Evolutionary conservation across 1,140 invertebrate species (phyloP), one percentile per base, ranked within the genome.

Genomic region (Papilio dardanus): DNA sequence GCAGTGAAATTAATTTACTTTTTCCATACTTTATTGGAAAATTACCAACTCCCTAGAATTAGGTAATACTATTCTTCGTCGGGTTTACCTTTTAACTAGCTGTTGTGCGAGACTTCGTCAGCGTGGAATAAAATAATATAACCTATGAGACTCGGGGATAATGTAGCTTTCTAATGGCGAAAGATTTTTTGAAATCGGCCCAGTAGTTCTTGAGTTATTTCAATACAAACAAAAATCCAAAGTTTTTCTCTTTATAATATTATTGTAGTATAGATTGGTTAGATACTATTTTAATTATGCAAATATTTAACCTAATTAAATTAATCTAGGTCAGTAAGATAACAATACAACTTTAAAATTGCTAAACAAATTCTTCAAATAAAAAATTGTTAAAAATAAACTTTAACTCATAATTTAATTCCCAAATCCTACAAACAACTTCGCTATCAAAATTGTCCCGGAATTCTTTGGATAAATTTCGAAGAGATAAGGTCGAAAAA

Each of bases 401-500:
- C 21, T 58, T 62, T 14, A 28, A 62, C 24, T 28, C 10, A 3
- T 16, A 16, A 62, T 4, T 62, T 19, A 12, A 14, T 62, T 62
- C 30, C 5, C 54, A 62, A 62, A 62, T 62, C 12, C 54, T 62
- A 28, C 24, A 62, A 62, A 62, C 24, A 62, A 62, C 8, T 30
- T 73, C 1, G 3, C 6, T 21, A 73, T 73, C n/a, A 67, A 68
- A 82, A 75, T 67, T 69, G 42, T 79, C 71, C 71, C 46, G 67
- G 68, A 77, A 79, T 80, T 58, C 74, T 84, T 83, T 74, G 62
- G 74, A 77, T 68, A 79, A 84, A 84, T 81, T 82, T 77, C 77
- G 75, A 81, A 80, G 74, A 77, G 82, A 83, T 87, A 83, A 83
- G 78, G 58, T 35, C 62, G 68, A 74, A 76, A 83, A 83, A 82